Evolutionary conservation across 2,113 vertebrate genomes (phyloP).

Genomic region (Acanthochromis polyacanthus): DNA sequence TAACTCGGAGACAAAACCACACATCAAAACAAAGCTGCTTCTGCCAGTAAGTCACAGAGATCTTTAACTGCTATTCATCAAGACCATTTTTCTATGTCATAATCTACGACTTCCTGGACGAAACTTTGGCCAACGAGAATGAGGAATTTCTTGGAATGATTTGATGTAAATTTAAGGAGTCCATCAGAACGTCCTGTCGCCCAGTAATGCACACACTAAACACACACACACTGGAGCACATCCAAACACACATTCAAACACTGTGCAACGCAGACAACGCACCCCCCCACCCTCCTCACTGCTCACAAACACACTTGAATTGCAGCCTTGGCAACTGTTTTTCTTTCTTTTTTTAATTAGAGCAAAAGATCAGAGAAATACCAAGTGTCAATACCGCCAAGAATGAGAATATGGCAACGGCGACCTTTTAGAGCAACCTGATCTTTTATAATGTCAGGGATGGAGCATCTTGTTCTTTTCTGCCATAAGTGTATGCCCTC

Average conservation of each 20-base stretch:
- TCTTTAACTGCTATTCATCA: slow-evolving; percentile 18
- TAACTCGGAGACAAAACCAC: slow-evolving; percentile 8
- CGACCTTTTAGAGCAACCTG: slow-evolving; percentile 83
- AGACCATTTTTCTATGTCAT: background rate
- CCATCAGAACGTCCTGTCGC: slow-evolving; percentile 22
- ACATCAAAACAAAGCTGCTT: slow-evolving; percentile 4
- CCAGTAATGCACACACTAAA: slow-evolving; percentile 3
- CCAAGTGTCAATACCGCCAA: slow-evolving; percentile 84
- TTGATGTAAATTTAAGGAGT: slow-evolving; percentile 18
- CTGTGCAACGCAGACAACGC: slow-evolving; percentile 13
- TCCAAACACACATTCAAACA: slow-evolving; percentile 4
- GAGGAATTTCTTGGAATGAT: slow-evolving; percentile 20
- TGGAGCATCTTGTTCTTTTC: slow-evolving; percentile 77
- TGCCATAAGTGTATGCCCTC: slow-evolving; percentile 56
- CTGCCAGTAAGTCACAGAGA: background rate
- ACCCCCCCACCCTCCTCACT: slow-evolving; percentile 11
- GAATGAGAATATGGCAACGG: slow-evolving; percentile 81
- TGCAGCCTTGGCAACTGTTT: slow-evolving; percentile 78
- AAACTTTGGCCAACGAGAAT: background rate
- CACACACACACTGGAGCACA: background rate
- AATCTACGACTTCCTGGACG: slow-evolving; percentile 31
- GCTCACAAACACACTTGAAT: slow-evolving; percentile 60
- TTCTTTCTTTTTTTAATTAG: slow-evolving; percentile 84
- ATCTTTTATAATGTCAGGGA: slow-evolving; percentile 85
- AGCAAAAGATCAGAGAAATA: slow-evolving; percentile 87